A percentile compares a stretch with the other conserved stretches of the same genome.
Conservation (phyloP, 2,888 invertebrate genomes). For the Linyphia triangularis region DNA sequence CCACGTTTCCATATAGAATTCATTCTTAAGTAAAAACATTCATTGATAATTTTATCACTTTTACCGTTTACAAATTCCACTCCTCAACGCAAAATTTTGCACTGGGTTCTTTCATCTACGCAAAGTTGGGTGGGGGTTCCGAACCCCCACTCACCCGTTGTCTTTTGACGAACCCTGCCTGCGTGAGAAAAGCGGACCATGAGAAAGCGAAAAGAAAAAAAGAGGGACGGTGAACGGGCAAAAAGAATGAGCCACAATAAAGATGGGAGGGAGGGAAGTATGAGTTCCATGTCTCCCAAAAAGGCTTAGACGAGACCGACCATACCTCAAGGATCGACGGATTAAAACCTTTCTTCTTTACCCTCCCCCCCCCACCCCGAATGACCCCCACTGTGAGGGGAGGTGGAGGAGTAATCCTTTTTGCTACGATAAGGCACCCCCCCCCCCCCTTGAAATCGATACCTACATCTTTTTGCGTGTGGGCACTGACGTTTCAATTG, state of each 20-base stretch:
- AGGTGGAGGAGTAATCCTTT: background rate
- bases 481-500: too few relatives aligned
- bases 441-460: background rate
- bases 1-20: too few relatives aligned
- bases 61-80: too few relatives aligned
- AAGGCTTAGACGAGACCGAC: background rate
- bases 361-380: background rate
- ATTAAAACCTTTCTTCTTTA: background rate
- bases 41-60: too few relatives aligned
- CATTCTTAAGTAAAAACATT: too few relatives aligned
- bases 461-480: background rate
- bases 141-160: constrained; percentile 4
- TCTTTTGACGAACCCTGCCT: background rate
- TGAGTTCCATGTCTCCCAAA: background rate
- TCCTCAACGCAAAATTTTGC: too few relatives aligned
- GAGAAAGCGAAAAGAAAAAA: background rate
- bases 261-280: background rate
- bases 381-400: background rate
- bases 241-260: constrained; percentile 39
- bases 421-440: too few relatives aligned
- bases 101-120: too few relatives aligned
- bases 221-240: constrained; percentile 27
- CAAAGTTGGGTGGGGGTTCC: too few relatives aligned
- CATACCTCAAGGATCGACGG: background rate
- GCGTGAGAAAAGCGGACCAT: constrained; percentile 49